Conservation (phyloP, 2,888 invertebrate genomes). For the Hoplodrina blanda region DNA sequence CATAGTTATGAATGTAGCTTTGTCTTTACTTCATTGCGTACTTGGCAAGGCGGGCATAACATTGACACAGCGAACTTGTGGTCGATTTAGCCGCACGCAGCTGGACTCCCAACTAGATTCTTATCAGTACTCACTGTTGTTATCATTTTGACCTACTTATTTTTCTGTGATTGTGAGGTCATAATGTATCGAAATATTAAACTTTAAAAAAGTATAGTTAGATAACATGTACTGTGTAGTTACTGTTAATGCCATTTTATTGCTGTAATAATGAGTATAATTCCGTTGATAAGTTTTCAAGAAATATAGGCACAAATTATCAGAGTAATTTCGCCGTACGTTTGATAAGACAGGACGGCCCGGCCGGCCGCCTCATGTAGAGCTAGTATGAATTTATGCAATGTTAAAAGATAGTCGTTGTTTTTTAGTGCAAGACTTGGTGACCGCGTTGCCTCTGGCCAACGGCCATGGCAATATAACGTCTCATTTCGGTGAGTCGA, state of each 20-base stretch:
- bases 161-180: conserved; percentile 81
- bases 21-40: conserved; percentile 81
- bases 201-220: conserved; percentile 57
- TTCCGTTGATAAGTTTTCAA: conserved; percentile 67
- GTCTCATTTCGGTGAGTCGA: conserved; percentile 91
- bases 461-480: conserved; percentile 90
- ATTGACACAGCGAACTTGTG: conserved; percentile 83
- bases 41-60: conserved; percentile 86
- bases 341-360: conserved; percentile 70
- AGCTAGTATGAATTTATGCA: conserved; percentile 78
- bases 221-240: conserved; percentile 63
- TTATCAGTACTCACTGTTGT: conserved; percentile 83
- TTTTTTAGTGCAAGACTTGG: conserved; percentile 91
- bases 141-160: conserved; percentile 89
- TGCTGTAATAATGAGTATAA: conserved; percentile 64
- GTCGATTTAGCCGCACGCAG: conserved; percentile 78
- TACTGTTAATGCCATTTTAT: conserved; percentile 65
- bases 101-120: conserved; percentile 85
- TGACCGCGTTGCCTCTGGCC: conserved; percentile 90
- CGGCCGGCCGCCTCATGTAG: conserved; percentile 57
- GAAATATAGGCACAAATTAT: conserved; percentile 65
- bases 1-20: conserved; percentile 60
- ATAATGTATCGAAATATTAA: conserved; percentile 71
- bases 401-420: conserved; percentile 89
- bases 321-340: conserved; percentile 68